These are phyloP conservation scores for Argyra leucocephala DNA, from an alignment of 2,888 invertebrate genomes.

Conservation along the genomic window DNA sequence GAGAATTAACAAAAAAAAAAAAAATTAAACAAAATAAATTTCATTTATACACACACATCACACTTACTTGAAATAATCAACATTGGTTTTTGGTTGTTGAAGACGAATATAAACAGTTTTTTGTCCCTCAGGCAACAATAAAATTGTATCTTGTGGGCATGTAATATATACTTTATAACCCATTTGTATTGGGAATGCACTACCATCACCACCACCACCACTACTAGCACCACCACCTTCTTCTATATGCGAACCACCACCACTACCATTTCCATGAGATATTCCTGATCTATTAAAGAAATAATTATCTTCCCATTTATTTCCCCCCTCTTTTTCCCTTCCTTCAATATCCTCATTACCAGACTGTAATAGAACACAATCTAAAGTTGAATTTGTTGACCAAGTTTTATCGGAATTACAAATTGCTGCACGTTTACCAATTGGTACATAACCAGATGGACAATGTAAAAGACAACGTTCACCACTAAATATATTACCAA, in stretches of 20 bases:
- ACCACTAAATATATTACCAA: conserved; percentile 43
- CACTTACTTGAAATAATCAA: conserved; percentile 53
- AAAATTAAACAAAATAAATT: too few species aligned
- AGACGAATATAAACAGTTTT: conserved; percentile 42
- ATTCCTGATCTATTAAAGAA: not conserved
- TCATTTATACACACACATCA: too few species aligned
- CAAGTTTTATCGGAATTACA: conserved; percentile 38
- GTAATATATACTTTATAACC: too few species aligned
- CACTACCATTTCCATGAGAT: conserved; percentile 12
- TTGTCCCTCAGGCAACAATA: conserved; percentile 45
- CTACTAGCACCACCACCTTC: not conserved
- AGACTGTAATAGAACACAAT: conserved; percentile 29
- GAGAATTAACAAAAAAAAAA: too few species aligned
- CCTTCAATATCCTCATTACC: not conserved
- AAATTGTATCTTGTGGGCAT: conserved; percentile 54
- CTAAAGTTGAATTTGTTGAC: conserved; percentile 35
- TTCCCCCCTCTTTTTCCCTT: not conserved
- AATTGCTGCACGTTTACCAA: conserved; percentile 31
- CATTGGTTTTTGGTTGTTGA: conserved; percentile 50
- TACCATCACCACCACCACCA: conserved; percentile 14
- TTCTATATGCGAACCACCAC: conserved; percentile 10
- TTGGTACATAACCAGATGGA: conserved; percentile 43
- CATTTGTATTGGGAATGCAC: conserved; percentile 46
- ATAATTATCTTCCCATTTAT: too few species aligned
- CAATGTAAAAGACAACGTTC: conserved; percentile 46